These are phyloP conservation scores for Calycopis cecrops DNA, from an alignment of 1,140 invertebrate genomes.

Conservation along the genomic window DNA sequence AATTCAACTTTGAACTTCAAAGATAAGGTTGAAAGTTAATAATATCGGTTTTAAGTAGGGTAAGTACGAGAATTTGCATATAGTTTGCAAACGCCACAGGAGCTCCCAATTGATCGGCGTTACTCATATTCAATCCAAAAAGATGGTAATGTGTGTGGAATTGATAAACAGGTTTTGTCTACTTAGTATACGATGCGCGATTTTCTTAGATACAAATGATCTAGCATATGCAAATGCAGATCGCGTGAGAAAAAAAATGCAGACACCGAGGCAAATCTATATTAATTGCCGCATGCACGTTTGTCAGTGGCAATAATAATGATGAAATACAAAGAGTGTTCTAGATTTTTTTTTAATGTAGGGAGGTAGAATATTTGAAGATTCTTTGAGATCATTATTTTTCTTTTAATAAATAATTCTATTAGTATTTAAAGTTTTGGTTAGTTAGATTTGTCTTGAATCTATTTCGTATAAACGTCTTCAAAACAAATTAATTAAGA, in stretches of 20 bases:
- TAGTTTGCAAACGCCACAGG: slow-evolving; percentile 38
- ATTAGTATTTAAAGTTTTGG: too few relatives aligned
- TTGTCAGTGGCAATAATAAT: background rate
- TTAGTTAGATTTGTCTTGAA: too few relatives aligned
- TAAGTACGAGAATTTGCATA: slow-evolving; percentile 46
- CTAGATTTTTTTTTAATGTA: background rate
- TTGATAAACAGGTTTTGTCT: slow-evolving; percentile 63
- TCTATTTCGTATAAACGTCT: too few relatives aligned
- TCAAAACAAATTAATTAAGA: too few relatives aligned
- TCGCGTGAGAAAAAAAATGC: slow-evolving; percentile 48
- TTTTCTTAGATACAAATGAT: slow-evolving; percentile 49
- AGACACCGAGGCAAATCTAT: slow-evolving; percentile 21
- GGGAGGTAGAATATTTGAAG: too few relatives aligned
- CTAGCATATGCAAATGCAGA: slow-evolving; percentile 61
- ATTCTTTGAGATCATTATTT: too few relatives aligned
- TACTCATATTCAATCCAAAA: slow-evolving; percentile 20
- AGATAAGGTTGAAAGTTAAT: slow-evolving; percentile 10
- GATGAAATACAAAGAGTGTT: too few relatives aligned
- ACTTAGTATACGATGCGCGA: slow-evolving; percentile 49
- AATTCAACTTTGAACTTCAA: slow-evolving; percentile 20
- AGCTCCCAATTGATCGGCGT: slow-evolving; percentile 25
- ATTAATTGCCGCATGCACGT: slow-evolving; percentile 25
- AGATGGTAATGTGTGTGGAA: slow-evolving; percentile 46
- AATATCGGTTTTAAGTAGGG: slow-evolving; percentile 28
- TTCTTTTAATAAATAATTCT: too few relatives aligned